Evolutionary conservation across 2,113 vertebrate genomes (phyloP), one percentile per base, ranked within the genome.

Genomic region (Gobiocypris rarus): DNA sequence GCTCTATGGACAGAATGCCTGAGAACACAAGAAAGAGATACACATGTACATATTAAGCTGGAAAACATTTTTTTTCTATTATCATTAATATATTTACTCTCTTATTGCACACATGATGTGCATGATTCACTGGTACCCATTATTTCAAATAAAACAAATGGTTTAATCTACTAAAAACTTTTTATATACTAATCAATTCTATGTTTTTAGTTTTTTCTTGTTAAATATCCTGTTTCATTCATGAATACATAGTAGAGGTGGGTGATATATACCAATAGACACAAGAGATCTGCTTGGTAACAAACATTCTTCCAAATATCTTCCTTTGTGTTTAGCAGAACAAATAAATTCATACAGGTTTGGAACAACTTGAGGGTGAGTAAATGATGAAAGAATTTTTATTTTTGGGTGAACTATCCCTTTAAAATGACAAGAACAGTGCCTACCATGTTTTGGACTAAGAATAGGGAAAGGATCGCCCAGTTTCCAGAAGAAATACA

Each of bases 401-500:
- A 0, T 34, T 34, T 38, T 38, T 38, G 6, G 6, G 38, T 38
- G 5, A 38, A 38, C 38, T 1, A 38, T 38, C 38, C 6, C 38
- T 38, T 38, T 38, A 38, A 71, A 71, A 15, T 87, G 81, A 82
- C 86, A 90, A 86, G 84, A 84, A 84, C 71, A 87, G 70, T 65
- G 65, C 43, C 94, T 83, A 99, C 98, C 98, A 13, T 99, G 98
- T 92, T 99, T 99, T 71, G 98, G 98, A 91, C 97, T 99, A 84
- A 99, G 95, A 88, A 99, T 99, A 59, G 98, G 98, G 91, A 99
- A 99, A 0, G 98, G 98, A 87, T 99, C 98, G 10, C 98, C 98
- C 86, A 99, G 2, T 90, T 99, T 99, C 98, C 98, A 99, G 92
- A 99, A 99, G 95, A 99, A 99, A 93, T 99, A 99, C 97, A 99